Evolutionary conservation across 1,140 invertebrate genomes (phyloP), one percentile per base, ranked within the genome.

Genomic region (Drosophila micromelanica): DNA sequence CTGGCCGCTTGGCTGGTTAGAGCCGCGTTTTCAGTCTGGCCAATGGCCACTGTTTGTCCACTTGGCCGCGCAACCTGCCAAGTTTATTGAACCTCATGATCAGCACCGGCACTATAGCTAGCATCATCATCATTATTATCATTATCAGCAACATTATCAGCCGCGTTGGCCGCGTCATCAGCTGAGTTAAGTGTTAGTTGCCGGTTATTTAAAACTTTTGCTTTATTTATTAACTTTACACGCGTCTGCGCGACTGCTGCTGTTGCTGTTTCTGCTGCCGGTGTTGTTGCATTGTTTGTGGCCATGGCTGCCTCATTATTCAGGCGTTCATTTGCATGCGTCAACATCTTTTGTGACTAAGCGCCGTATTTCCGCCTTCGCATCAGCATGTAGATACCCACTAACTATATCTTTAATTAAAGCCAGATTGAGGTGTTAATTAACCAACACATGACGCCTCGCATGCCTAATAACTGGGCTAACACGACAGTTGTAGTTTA

Each of bases 381-480:
- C 65, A 62, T 67, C 57, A 72, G 74, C 57, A 48, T 49, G 49
- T 56, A 48, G 40, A 80, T 61, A 67, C 68, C 11, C 59, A 48
- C 40, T 65, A 67, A 35, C 9, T 49, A n/a, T 27, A 59, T 49
- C 37, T 70, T 82, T 82, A 87, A 86, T 86, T 72, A 87, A 81
- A 60, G 51, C 32, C 43, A 35, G 43, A 40, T 38, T 55, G 67
- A 86, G 65, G 74, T 86, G 74, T 81, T 86, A 86, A 86, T 87
- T 87, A 86, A 63, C 11, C 59, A 63, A 17, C 57, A 55, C 57
- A 59, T 59, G 42, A 42, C 57, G 20, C 59, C 63, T 60, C 55
- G 77, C 77, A 75, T 87, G 81, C 63, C 54, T 76, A 81, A 86
- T 82, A 87, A 87, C 78, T 86, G 71, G 82, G 82, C 81, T 81